Evolutionary conservation across 1,140 invertebrate species (phyloP).

Genomic region (Pseudomyrmex dendroicus): DNA sequence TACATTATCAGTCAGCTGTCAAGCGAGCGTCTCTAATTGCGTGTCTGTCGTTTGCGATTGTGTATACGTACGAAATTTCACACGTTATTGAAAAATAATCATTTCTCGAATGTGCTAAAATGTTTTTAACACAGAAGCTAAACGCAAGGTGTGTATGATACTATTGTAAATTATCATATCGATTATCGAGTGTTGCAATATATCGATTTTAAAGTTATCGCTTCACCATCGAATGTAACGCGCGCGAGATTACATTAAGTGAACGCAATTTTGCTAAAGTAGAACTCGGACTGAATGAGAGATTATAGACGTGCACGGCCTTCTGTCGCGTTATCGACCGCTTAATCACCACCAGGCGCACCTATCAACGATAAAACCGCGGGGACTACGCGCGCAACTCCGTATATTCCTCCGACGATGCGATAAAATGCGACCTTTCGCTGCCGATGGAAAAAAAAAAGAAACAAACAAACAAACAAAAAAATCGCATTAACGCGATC

Average conservation of each 20-base stretch:
- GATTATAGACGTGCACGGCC: constrained; percentile 60
- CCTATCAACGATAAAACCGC: constrained; percentile 65
- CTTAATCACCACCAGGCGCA: constrained; percentile 52
- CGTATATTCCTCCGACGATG: constrained; percentile 14
- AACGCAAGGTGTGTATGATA: no score
- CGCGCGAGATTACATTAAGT: constrained; percentile 55
- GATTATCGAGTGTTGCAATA: neutral
- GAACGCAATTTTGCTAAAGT: constrained; percentile 62
- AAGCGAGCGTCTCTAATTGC: constrained; percentile 16
- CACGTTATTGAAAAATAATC: no score
- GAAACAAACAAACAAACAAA: neutral
- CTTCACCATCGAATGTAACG: no score
- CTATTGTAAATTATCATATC: neutral
- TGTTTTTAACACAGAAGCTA: no score
- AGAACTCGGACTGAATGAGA: constrained; percentile 61
- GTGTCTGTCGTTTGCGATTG: neutral
- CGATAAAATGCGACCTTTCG: constrained; percentile 27
- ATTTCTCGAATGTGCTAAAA: no score
- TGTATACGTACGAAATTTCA: neutral
- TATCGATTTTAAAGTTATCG: constrained; percentile 42
- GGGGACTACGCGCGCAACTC: neutral
- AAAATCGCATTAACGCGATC: neutral
- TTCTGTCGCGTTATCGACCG: constrained; percentile 69
- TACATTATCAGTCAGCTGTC: constrained; percentile 40
- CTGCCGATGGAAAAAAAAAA: neutral